Percentiles rank a stretch among this genome's conserved stretches.
These are phyloP conservation scores for Scolopax mira DNA, from an alignment of 2,113 vertebrate genomes.

Conservation along the genomic window DNA sequence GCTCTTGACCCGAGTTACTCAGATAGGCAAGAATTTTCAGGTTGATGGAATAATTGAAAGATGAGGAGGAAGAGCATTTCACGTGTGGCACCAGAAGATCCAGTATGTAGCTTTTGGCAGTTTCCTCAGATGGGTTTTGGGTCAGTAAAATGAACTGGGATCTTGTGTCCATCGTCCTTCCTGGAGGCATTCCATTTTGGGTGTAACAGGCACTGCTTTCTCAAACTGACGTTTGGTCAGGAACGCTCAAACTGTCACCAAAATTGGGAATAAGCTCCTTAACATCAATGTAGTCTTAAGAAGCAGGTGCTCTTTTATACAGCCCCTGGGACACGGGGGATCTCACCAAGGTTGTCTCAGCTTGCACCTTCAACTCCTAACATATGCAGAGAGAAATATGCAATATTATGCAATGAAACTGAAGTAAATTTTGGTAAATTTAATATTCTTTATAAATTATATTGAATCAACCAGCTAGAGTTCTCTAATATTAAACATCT, in stretches of 20 bases:
- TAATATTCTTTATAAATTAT: background rate
- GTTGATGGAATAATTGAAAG: background rate
- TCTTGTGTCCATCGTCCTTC: background rate
- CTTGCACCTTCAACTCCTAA: constrained; percentile 92
- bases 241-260: no score
- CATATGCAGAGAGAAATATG: constrained; percentile 77
- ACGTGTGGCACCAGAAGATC: background rate
- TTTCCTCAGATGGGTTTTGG: background rate
- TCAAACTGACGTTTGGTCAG: background rate
- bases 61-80: background rate
- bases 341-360: constrained; percentile 74
- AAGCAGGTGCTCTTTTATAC: no score
- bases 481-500: background rate
- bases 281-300: no score
- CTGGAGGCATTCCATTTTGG: background rate
- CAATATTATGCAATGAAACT: background rate
- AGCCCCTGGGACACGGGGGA: no score
- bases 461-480: background rate
- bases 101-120: background rate
- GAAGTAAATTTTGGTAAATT: background rate
- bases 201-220: background rate
- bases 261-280: no score
- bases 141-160: background rate
- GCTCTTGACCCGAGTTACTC: no score
- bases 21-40: no score